Percentiles rank a stretch among this genome's conserved stretches.
phyloP scores from a whole-genome alignment of 1,140 invertebrate genomes.

The Proctacanthus coquilletti region DNA sequence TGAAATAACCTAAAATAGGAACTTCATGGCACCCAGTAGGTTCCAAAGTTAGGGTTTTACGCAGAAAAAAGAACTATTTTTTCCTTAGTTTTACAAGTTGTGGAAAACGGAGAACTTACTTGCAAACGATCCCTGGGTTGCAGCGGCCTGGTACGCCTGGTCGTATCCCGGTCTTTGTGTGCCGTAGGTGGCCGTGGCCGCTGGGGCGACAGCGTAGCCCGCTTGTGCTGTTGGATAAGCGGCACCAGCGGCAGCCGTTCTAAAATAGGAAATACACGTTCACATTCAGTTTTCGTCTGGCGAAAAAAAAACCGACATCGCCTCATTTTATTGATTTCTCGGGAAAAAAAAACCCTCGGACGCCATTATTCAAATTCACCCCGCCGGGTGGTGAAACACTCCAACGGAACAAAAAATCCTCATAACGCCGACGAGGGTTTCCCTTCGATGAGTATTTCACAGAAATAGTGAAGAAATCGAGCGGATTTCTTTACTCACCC shows the following conservation, averaged over 20 bases:
- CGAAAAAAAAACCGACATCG: background rate
- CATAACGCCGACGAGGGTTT: background rate
- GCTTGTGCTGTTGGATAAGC: constrained; percentile 65
- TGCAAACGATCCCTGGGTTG: constrained; percentile 49
- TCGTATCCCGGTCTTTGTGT: constrained; percentile 64
- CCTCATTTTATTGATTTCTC: constrained; percentile 1
- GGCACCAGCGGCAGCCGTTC: constrained; percentile 45
- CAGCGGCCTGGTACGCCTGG: constrained; percentile 55
- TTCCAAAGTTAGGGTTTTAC: too few relatives aligned
- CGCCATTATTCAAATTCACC: constrained; percentile 15
- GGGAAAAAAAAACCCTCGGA: constrained; percentile 15
- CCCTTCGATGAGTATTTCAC: background rate
- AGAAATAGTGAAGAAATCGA: constrained; percentile 1
- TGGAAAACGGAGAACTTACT: constrained; percentile 19
- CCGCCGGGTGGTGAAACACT: constrained; percentile 1
- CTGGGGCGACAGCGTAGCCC: constrained; percentile 66
- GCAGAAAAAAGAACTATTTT: constrained; percentile 10
- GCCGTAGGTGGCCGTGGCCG: constrained; percentile 58
- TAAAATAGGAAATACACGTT: constrained; percentile 24
- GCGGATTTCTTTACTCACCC: constrained; percentile 41
- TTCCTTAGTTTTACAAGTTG: background rate
- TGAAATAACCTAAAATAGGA: too few relatives aligned
- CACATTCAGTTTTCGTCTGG: background rate
- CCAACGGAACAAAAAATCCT: background rate
- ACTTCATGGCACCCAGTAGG: too few relatives aligned